phyloP scores from a whole-genome alignment of 2,888 invertebrate genomes.

The Beris chalybata region DNA sequence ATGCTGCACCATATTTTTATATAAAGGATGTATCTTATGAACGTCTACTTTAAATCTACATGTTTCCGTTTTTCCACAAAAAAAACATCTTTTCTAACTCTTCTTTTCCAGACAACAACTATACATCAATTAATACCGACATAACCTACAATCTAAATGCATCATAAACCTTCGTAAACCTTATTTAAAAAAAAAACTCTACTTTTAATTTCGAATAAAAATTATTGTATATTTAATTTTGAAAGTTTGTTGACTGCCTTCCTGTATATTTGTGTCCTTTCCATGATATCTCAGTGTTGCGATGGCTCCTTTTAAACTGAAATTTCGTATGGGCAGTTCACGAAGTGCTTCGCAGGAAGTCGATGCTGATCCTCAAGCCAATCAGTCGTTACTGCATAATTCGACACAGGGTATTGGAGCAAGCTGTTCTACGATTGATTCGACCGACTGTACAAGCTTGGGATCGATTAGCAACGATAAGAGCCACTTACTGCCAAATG shows the following conservation, averaged over 20 bases:
- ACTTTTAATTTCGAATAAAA: neutral
- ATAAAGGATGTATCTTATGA: no score
- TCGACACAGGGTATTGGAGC: constrained; percentile 48
- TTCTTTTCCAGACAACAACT: constrained; percentile 32
- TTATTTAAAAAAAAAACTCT: neutral
- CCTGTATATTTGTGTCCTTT: constrained; percentile 7
- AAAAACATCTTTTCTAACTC: constrained; percentile 8
- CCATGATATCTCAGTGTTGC: constrained; percentile 6
- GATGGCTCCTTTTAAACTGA: constrained; percentile 57
- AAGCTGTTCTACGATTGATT: constrained; percentile 55
- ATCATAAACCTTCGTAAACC: neutral
- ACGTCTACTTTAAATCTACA: no score
- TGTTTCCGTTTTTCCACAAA: neutral
- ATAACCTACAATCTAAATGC: neutral
- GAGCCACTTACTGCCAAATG: constrained; percentile 51
- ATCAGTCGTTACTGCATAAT: constrained; percentile 51
- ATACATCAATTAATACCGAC: constrained; percentile 5
- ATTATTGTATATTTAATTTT: constrained; percentile 2
- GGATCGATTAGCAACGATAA: constrained; percentile 53
- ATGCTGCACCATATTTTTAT: no score
- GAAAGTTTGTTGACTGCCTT: constrained; percentile 3
- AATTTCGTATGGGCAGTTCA: constrained; percentile 57
- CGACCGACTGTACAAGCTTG: constrained; percentile 53
- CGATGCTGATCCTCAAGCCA: constrained; percentile 53
- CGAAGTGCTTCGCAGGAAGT: constrained; percentile 56